Base-by-base conservation (phyloP, 1,140 invertebrate species). In the Alviniconcha marisindica region DNA sequence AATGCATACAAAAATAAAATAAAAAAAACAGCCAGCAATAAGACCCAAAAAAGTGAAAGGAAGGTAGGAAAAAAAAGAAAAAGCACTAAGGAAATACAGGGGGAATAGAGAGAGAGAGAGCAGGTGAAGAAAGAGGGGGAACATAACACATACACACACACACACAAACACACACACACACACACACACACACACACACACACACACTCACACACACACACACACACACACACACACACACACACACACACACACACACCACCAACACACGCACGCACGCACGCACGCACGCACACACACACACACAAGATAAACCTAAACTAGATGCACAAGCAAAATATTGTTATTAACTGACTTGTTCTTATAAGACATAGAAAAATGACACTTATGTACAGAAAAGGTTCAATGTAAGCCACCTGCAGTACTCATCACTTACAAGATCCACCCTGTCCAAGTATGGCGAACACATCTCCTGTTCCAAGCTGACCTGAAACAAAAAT, bases 391-490 rank as follows among this genome's bases (percentile, higher is more conserved):
- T n/a, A n/a, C n/a, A n/a, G n/a, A n/a, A n/a, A n/a, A n/a, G n/a
- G n/a, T n/a, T n/a, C n/a, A n/a, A n/a, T n/a, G n/a, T n/a, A n/a
- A n/a, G n/a, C n/a, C n/a, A n/a, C n/a, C n/a, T n/a, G n/a, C n/a
- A n/a, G n/a, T n/a, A n/a, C n/a, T 60, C 54, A 60, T 18, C 36
- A 85, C 79, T 85, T 83, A 89, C 88, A 89, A 60, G 84, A 82
- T 80, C 83, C 85, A 66, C 84, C 83, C 76, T 90, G 89, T 24
- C 86, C 89, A 38, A 89, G 77, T 42, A 90, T 89, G 24, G 88
- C 88, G 82, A 90, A 87, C 14, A 90, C 89, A 86, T 90, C 89
- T 83, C 89, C 89, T 51, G 83, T 80, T n/a, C 56, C 87, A 28
- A 87, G 82, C 1, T 63, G n/a, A 28, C 78, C 85, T 88, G 82